Evolutionary conservation across 2,113 vertebrate species (phyloP), one percentile per base, ranked within the genome.

Genomic region (Apteryx mantelli): DNA sequence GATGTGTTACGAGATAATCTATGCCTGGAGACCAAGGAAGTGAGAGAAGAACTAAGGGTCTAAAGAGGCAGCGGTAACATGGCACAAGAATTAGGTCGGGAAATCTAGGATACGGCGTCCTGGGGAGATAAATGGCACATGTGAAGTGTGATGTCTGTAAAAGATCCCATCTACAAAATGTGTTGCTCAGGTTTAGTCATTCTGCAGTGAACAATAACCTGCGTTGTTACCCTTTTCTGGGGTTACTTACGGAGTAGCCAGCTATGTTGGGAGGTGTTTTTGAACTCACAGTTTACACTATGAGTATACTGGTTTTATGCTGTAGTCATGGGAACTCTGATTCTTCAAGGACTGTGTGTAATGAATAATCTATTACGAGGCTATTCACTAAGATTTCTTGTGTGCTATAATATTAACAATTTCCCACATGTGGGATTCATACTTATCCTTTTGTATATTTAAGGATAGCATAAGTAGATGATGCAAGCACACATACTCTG

Each of bases 251-350:
- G 53, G 50, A n/a, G 71, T 40, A 52, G 32, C 30, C 40, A 19
- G 66, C 55, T 65, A 6, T 9, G 22, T 3, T 73, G 81, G 91
- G 74, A 34, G 0, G 4, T 82, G 65, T 20, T 84, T 95, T 81
- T 69, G 74, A 83, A 36, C 80, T 91, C 79, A 6, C 12, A 38
- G 69, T 78, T 88, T 86, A 48, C 42, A 48, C 74, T 40, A 0
- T 74, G 76, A 92, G 60, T 84, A 86, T 92, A 89, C 91, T 92
- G 82, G 82, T 63, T 95, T 96, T 71, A 64, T 91, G 73, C 32
- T 1, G 85, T 96, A 96, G 96, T 73, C 94, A 92, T 96, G 96
- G 96, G 95, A 97, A 95, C 94, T 90, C 90, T 73, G 6, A 5
- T 50, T 91, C 79, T 96, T 96, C 82, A 92, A 95, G 95, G 69